These are phyloP conservation scores for Drosophila bunnanda DNA, from an alignment of 2,888 invertebrate genomes.

Conservation along the genomic window DNA sequence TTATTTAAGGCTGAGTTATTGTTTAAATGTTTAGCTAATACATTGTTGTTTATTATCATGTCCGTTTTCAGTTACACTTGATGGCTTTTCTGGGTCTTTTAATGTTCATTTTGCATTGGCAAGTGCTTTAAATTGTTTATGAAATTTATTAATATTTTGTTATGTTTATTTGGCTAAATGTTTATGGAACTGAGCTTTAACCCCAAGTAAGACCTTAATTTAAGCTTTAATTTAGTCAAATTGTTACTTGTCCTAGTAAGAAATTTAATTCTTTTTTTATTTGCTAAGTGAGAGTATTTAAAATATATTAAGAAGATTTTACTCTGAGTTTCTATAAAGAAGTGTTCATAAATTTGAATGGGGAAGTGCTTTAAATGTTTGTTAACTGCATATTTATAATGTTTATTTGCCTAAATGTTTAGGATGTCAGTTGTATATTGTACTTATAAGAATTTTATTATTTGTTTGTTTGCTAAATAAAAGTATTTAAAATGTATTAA, in stretches of 20 bases:
- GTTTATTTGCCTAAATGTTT: too few species aligned
- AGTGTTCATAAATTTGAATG: too few species aligned
- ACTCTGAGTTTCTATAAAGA: neutral
- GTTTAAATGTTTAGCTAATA: conserved; percentile 12
- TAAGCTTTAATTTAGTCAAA: neutral
- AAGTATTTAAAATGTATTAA: neutral
- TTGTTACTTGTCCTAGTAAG: neutral
- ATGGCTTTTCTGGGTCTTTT: neutral
- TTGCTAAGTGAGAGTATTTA: neutral
- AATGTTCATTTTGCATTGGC: neutral
- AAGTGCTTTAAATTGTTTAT: neutral
- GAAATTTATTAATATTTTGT: neutral
- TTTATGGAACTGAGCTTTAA: too few species aligned
- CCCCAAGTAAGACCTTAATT: accelerated
- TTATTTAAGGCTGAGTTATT: conserved; percentile 7
- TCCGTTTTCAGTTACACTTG: conserved; percentile 1
- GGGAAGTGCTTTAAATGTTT: too few species aligned
- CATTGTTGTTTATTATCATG: conserved; percentile 1
- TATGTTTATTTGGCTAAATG: neutral
- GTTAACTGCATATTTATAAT: too few species aligned
- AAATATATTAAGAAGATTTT: neutral
- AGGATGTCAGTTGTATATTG: too few species aligned
- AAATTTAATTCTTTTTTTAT: neutral
- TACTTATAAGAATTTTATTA: neutral
- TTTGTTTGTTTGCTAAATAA: neutral